A percentile compares a stretch with the other conserved stretches of the same genome.
These are phyloP conservation scores for Glossosoma conforme DNA, from an alignment of 1,140 invertebrate species.

Conservation along the genomic window DNA sequence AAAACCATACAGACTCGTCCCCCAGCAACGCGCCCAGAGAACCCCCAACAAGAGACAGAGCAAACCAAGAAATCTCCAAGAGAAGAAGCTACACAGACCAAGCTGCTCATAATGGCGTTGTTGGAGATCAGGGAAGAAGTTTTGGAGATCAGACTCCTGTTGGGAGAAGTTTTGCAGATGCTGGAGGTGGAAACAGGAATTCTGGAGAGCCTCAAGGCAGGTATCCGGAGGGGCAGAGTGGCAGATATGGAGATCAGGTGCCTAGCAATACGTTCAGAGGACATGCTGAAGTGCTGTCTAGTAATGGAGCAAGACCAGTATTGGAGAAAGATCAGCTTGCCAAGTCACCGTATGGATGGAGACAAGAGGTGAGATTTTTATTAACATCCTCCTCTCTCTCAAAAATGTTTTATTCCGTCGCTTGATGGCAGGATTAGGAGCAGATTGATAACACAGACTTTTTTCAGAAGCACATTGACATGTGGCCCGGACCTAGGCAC, in stretches of 20 bases:
- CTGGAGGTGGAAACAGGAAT: neutral
- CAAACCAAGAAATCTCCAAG: too few species aligned
- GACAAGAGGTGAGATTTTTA: slow-evolving; percentile 38
- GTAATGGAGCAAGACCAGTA: slow-evolving; percentile 35
- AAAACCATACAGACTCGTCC: slow-evolving; percentile 48
- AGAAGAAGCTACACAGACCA: neutral
- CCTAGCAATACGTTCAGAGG: slow-evolving; percentile 23
- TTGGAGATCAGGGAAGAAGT: too few species aligned
- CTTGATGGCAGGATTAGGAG: too few species aligned
- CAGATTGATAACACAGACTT: too few species aligned
- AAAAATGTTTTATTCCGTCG: too few species aligned
- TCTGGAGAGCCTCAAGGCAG: neutral
- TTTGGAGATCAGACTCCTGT: neutral
- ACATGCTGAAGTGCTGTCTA: slow-evolving; percentile 29
- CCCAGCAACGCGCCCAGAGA: slow-evolving; percentile 32
- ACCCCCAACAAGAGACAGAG: neutral
- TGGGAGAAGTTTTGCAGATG: neutral
- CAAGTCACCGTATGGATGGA: slow-evolving; percentile 47
- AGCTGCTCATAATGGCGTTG: too few species aligned
- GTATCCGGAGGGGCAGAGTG: neutral
- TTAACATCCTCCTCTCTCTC: too few species aligned
- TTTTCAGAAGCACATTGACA: too few species aligned
- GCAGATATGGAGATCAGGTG: slow-evolving; percentile 3
- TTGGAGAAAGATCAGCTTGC: slow-evolving; percentile 48
- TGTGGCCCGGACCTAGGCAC: too few species aligned